These are phyloP conservation scores for Drosophila pachea DNA, from an alignment of 1,140 invertebrate species.

Conservation along the genomic window DNA sequence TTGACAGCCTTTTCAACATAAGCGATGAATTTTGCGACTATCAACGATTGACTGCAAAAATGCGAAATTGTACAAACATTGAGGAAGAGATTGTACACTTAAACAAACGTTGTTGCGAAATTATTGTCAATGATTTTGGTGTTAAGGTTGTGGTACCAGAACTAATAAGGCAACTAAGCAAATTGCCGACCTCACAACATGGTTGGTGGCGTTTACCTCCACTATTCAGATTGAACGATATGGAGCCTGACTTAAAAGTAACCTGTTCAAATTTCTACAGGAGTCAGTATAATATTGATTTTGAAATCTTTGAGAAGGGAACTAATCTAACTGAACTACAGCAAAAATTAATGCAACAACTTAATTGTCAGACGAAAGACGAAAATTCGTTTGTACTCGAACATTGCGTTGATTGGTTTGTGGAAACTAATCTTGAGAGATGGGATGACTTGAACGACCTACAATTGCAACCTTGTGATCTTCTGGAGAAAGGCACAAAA, in stretches of 20 bases:
- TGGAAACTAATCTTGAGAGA: background rate
- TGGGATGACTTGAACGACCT: conserved; percentile 40
- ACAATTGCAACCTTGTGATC: conserved; percentile 32
- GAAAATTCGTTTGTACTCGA: conserved; percentile 48
- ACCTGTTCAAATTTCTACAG: conserved; percentile 37
- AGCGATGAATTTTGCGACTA: conserved; percentile 45
- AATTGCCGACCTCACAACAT: conserved; percentile 36
- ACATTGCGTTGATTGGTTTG: conserved; percentile 47
- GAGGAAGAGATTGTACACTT: conserved; percentile 22
- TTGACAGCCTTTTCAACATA: conserved; percentile 58
- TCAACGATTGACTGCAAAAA: conserved; percentile 39
- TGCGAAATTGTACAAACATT: conserved; percentile 24
- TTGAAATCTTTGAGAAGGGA: background rate
- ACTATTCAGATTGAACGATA: conserved; percentile 21
- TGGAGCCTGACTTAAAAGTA: background rate
- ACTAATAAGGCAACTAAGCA: conserved; percentile 29
- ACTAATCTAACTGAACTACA: conserved; percentile 27
- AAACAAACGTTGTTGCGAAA: conserved; percentile 50
- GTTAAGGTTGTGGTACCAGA: conserved; percentile 9
- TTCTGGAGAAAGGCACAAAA: conserved; percentile 48
- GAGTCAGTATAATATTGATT: conserved; percentile 36
- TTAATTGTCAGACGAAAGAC: conserved; percentile 49
- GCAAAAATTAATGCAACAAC: conserved; percentile 32
- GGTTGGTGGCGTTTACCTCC: conserved; percentile 56
- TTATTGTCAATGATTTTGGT: conserved; percentile 13